A percentile compares a stretch with the other conserved stretches of the same genome.
Evolutionary conservation across 2,888 invertebrate species (phyloP).

Genomic region (Dicyrtoma fusca): DNA sequence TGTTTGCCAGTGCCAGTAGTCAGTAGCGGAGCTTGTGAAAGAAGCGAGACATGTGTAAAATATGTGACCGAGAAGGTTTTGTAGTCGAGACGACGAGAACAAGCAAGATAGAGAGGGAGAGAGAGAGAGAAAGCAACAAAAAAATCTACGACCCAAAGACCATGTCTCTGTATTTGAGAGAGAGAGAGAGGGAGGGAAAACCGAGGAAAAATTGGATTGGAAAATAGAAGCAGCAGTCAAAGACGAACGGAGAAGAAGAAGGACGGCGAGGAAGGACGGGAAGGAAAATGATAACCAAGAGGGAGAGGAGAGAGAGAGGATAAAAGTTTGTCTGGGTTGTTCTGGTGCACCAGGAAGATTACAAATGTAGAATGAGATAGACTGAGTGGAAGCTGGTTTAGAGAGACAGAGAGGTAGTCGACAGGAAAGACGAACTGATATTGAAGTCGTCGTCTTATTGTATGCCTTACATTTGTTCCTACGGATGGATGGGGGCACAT

Average conservation of each 20-base stretch:
- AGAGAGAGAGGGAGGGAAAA: slow-evolving; percentile 13
- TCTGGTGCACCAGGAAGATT: background rate
- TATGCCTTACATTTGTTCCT: slow-evolving; percentile 18
- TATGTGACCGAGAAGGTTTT: background rate
- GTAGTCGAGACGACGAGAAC: background rate
- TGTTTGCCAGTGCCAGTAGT: background rate
- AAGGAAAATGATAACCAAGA: too few species aligned
- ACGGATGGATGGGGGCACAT: slow-evolving; percentile 26
- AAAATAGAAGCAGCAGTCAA: too few species aligned
- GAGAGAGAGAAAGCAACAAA: slow-evolving; percentile 7
- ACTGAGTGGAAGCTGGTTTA: background rate
- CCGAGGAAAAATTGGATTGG: background rate
- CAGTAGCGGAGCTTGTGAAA: background rate
- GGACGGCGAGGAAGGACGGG: too few species aligned
- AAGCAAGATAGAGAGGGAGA: background rate
- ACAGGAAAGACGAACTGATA: slow-evolving; percentile 25
- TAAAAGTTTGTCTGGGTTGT: too few species aligned
- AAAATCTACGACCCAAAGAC: background rate
- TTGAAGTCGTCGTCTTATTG: slow-evolving; percentile 27
- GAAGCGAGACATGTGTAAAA: slow-evolving; percentile 10
- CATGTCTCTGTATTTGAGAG: background rate
- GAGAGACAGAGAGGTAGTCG: slow-evolving; percentile 8
- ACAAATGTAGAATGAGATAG: slow-evolving; percentile 2
- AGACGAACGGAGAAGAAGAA: too few species aligned
- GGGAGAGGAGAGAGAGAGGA: too few species aligned